phyloP scores from a whole-genome alignment of 2,113 vertebrate species.

The Otus sunia region DNA sequence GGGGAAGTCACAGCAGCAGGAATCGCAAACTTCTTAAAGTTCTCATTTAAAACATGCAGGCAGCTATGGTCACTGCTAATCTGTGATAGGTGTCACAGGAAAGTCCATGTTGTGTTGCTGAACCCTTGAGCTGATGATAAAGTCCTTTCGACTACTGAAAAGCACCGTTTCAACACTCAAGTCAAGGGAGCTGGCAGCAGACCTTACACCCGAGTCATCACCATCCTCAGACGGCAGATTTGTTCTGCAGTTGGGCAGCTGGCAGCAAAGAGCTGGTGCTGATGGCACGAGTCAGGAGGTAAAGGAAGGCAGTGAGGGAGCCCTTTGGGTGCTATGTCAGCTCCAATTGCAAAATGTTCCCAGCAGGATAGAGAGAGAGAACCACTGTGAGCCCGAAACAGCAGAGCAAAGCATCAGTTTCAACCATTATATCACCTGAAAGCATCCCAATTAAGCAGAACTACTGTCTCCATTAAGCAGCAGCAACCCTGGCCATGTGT shows the following conservation, averaged over 20 bases:
- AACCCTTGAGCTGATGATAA: background rate
- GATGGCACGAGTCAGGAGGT: background rate
- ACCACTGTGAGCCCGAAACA: background rate
- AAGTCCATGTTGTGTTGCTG: background rate
- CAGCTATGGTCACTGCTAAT: background rate
- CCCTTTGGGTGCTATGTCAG: background rate
- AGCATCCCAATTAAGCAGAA: slow-evolving; percentile 8
- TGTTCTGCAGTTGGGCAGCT: background rate
- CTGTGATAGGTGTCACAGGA: background rate
- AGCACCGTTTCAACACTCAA: accelerated
- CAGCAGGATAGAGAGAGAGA: background rate
- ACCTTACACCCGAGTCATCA: background rate
- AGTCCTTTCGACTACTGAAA: background rate
- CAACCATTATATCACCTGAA: background rate
- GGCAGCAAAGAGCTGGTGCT: background rate
- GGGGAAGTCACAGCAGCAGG: background rate
- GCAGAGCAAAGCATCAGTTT: background rate
- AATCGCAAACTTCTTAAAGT: background rate
- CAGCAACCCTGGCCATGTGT: background rate
- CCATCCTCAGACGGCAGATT: accelerated
- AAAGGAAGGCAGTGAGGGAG: background rate
- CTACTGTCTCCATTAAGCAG: background rate
- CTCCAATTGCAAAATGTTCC: background rate
- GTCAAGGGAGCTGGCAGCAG: background rate
- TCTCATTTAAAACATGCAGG: background rate